Conservation (phyloP, 2,888 invertebrate genomes). For the Anorthoa munda region DNA sequence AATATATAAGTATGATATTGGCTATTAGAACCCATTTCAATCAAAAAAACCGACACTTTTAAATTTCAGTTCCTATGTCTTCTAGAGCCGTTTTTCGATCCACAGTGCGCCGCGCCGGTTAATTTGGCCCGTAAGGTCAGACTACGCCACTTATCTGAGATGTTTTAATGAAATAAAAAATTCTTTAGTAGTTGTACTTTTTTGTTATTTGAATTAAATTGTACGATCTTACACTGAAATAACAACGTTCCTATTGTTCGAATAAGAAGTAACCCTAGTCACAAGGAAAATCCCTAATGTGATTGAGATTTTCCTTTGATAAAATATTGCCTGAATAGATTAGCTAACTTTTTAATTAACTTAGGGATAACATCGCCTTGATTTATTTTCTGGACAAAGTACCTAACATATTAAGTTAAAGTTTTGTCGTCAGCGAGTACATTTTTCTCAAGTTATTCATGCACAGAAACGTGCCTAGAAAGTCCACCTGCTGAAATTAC, state of each 20-base stretch:
- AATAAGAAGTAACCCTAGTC: neutral
- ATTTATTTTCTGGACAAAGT: neutral
- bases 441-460: conserved; percentile 61
- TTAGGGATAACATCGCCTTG: neutral
- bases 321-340: neutral
- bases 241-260: neutral
- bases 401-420: neutral
- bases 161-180: conserved; percentile 27
- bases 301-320: neutral
- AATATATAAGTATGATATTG: too few species aligned
- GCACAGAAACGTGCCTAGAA: conserved; percentile 72
- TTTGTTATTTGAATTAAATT: neutral
- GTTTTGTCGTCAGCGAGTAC: conserved; percentile 22
- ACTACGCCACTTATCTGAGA: conserved; percentile 21
- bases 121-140: conserved; percentile 46
- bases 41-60: too few species aligned
- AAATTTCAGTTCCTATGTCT: too few species aligned
- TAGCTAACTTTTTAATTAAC: neutral
- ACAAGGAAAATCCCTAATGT: neutral
- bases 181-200: neutral
- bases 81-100: too few species aligned
- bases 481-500: conserved; percentile 75
- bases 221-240: neutral
- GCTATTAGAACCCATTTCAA: too few species aligned
- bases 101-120: conserved; percentile 7